Base-by-base conservation (phyloP, 2,888 invertebrate species). In the Hoplodrina blanda region DNA sequence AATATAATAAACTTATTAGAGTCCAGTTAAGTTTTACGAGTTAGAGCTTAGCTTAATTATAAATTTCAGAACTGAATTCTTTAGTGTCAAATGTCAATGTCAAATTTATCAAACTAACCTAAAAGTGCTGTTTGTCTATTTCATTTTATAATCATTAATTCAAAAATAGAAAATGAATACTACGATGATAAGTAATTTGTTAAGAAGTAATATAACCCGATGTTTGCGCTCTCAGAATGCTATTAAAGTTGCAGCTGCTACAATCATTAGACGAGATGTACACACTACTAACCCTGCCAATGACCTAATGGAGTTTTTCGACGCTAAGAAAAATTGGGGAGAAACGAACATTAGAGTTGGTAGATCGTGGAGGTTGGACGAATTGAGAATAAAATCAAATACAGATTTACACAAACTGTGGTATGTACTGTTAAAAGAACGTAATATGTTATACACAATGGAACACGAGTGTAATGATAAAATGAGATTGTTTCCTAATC, bases 391-490 rank as follows among this genome's bases (percentile, higher is more conserved):
- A 60, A 99, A 99, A 93, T 99, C 99, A 59, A 99, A 99, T 91
- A 96, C 97, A 62, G 99, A 99, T 93, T 96, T 99, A 69, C 99
- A 99, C 91, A 99, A 99, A 95, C 94, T 99, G 72, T 99, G 99
- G 99, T 99, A 96, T 88, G 89, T 97, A 19, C 95, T 99, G 69
- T 93, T 99, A 64, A 99, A 99, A 95, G 99, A 99, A 94, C 97
- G 98, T 66, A 99, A 99, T 92, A 99, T 99, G 99, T 96, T 99
- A 20, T 93, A 98, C 78, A 99, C 99, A 2, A 99, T 99, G 99
- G 98, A 99, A 93, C 97, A 98, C 76, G 98, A 98, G 91, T 97
- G 97, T 92, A 97, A 97, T 62, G 93, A 97, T 53, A 95, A 97
- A 88, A 93, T 95, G 79, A 95, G 97, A 89, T 80, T 97, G 8